phyloP scores from a whole-genome alignment of 2,113 vertebrate species.

The Pangasianodon gigas region DNA sequence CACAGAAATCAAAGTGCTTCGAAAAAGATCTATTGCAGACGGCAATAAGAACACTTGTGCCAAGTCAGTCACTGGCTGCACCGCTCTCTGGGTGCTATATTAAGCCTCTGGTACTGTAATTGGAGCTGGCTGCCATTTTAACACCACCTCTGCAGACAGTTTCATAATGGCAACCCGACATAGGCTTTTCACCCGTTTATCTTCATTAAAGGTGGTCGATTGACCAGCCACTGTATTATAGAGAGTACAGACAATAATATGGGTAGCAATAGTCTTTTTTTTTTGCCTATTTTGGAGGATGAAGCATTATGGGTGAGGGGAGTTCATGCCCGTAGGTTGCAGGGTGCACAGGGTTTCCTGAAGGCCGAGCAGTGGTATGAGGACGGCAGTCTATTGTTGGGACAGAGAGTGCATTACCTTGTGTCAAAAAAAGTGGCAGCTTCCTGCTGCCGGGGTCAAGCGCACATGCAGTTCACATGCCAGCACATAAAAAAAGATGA shows the following conservation, averaged over 20 bases:
- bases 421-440: conserved; percentile 16
- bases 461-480: not conserved
- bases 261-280: not conserved
- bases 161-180: conserved; percentile 29
- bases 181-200: conserved; percentile 30
- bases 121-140: conserved; percentile 37
- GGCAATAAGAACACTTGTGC: not conserved
- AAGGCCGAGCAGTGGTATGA: not conserved
- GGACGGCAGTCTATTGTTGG: conserved; percentile 31
- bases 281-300: not conserved
- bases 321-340: not conserved
- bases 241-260: not conserved
- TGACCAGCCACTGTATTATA: not conserved
- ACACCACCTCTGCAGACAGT: not conserved
- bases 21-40: not conserved
- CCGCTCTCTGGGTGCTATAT: conserved; percentile 22
- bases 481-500: not conserved
- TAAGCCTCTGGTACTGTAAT: conserved; percentile 43
- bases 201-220: not conserved
- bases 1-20: not conserved
- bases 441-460: not conserved
- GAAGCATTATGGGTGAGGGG: not conserved
- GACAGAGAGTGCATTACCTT: not conserved
- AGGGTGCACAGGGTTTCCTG: not conserved
- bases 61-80: conserved; percentile 1